phyloP scores from a whole-genome alignment of 2,113 vertebrate species.

The Hypanus sabinus region DNA sequence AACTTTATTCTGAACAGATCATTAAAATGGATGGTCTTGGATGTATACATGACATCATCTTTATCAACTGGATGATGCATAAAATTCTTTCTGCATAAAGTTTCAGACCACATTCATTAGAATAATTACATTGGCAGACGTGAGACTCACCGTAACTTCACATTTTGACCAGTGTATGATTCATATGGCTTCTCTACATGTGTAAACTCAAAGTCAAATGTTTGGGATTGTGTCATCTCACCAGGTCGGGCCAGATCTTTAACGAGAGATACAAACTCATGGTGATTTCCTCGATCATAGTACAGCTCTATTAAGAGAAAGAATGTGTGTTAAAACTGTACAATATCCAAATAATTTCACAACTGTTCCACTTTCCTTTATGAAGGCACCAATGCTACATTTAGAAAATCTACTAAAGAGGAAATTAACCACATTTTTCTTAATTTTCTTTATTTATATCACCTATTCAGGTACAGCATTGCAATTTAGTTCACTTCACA shows the following conservation, averaged over 20 bases:
- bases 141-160: constrained; percentile 77
- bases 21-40: neutral
- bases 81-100: neutral
- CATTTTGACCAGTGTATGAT: constrained; percentile 95
- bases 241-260: constrained; percentile 92
- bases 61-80: neutral
- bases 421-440: neutral
- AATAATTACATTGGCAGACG: neutral
- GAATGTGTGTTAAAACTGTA: neutral
- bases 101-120: neutral
- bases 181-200: constrained; percentile 97
- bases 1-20: neutral
- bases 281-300: constrained; percentile 94
- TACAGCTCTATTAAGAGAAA: constrained; percentile 72
- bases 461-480: neutral
- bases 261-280: constrained; percentile 94
- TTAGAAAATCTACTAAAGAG: neutral
- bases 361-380: neutral
- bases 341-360: neutral
- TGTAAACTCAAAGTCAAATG: constrained; percentile 95
- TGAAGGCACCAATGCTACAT: neutral
- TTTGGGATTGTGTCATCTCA: constrained; percentile 87
- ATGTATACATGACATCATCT: neutral
- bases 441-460: neutral
- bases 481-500: neutral